phyloP scores from a whole-genome alignment of 2,888 invertebrate species.

The Hirtodrosophila cameraria region DNA sequence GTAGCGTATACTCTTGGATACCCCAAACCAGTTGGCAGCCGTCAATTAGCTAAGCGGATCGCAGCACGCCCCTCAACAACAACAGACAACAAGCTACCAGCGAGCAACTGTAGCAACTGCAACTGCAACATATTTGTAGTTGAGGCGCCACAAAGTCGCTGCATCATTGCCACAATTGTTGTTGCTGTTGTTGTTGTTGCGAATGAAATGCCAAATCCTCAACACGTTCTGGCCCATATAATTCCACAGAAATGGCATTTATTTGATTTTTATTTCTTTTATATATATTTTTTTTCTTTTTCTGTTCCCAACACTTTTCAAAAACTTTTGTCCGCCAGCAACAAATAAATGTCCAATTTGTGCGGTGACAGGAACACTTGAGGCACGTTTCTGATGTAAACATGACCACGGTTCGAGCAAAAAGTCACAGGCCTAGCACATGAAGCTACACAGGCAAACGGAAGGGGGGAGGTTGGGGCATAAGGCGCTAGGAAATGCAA shows the following conservation, averaged over 20 bases:
- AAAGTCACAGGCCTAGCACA: slow-evolving; percentile 66
- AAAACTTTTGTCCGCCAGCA: slow-evolving; percentile 56
- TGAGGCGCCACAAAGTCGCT: slow-evolving; percentile 67
- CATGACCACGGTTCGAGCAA: slow-evolving; percentile 66
- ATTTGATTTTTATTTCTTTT: slow-evolving; percentile 19
- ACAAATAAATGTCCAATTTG: slow-evolving; percentile 81
- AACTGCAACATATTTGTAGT: slow-evolving; percentile 55
- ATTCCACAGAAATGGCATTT: slow-evolving; percentile 53
- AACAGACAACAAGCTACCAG: slow-evolving; percentile 13
- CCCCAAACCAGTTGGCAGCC: slow-evolving; percentile 71
- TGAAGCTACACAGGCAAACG: slow-evolving; percentile 21
- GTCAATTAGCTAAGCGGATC: slow-evolving; percentile 79
- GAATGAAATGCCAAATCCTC: slow-evolving; percentile 64
- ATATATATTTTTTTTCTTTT: slow-evolving; percentile 12
- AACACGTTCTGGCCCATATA: slow-evolving; percentile 72
- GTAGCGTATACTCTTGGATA: slow-evolving; percentile 47
- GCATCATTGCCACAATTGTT: slow-evolving; percentile 64
- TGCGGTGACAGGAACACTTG: slow-evolving; percentile 80
- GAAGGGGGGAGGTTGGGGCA: neutral
- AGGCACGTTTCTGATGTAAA: slow-evolving; percentile 79
- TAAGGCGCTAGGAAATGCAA: slow-evolving; percentile 41
- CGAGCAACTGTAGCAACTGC: slow-evolving; percentile 3
- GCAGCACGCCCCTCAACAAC: slow-evolving; percentile 61
- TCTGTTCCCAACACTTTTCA: slow-evolving; percentile 49
- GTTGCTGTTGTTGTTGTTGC: slow-evolving; percentile 29